Conservation (phyloP, 2,888 invertebrate species). For the Tenthredo scrophulariae region DNA sequence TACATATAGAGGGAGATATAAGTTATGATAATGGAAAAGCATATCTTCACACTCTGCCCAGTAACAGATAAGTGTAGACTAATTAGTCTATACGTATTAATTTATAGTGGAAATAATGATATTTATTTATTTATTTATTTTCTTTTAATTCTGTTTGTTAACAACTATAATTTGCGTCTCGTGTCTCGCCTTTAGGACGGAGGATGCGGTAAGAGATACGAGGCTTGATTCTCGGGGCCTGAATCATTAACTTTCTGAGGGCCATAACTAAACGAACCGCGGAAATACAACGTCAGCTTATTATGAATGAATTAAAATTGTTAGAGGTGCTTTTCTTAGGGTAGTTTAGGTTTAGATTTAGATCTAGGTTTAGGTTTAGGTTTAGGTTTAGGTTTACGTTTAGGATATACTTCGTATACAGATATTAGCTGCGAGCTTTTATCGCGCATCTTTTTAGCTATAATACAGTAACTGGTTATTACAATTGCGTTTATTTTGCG, state of each 20-base stretch:
- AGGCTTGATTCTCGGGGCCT: background rate
- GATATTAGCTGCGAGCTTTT: conserved; percentile 13
- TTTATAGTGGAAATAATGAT: no score
- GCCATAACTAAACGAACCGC: background rate
- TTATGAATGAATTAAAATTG: background rate
- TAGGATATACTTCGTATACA: conserved; percentile 10
- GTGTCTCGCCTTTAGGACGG: background rate
- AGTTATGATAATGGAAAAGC: no score
- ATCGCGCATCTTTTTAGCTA: conserved; percentile 39
- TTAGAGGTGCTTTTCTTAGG: background rate
- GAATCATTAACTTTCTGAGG: background rate
- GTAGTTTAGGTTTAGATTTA: background rate
- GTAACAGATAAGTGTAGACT: no score
- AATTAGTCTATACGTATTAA: no score
- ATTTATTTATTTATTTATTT: background rate
- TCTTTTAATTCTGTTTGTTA: background rate
- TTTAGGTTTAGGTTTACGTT: background rate
- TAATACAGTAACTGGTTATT: conserved; percentile 36
- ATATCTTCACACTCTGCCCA: no score
- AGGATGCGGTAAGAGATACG: conserved; percentile 8
- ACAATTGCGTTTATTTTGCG: background rate
- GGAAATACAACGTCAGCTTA: background rate
- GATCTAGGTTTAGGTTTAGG: background rate
- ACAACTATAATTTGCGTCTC: background rate
- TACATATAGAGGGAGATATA: no score